These are phyloP conservation scores for Leptinotarsa rubiginosa DNA, from an alignment of 2,888 invertebrate species.

Conservation along the genomic window DNA sequence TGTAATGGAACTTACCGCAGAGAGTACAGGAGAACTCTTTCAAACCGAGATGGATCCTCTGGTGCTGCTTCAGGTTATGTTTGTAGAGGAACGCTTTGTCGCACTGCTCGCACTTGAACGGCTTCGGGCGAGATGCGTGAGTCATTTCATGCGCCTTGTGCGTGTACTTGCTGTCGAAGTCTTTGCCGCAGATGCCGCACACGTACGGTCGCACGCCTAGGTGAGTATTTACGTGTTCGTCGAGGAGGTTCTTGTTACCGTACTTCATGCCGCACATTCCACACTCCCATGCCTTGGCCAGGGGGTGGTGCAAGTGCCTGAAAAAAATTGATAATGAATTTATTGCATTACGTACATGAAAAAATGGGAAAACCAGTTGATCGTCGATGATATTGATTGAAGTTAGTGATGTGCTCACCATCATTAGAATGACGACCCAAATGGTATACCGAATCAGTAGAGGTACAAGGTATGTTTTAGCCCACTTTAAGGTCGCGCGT, in stretches of 20 bases:
- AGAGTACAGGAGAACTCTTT: slow-evolving; percentile 78
- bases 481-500: too few species aligned
- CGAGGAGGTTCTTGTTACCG: slow-evolving; percentile 75
- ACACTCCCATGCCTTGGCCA: slow-evolving; percentile 75
- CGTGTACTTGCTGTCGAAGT: slow-evolving; percentile 84
- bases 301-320: slow-evolving; percentile 73
- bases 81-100: slow-evolving; percentile 81
- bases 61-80: slow-evolving; percentile 81
- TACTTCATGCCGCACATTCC: slow-evolving; percentile 76
- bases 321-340: slow-evolving; percentile 68
- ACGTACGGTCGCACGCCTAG: slow-evolving; percentile 76
- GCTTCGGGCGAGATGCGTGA: slow-evolving; percentile 76
- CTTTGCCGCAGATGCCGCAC: slow-evolving; percentile 76
- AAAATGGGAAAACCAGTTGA: not conserved
- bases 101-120: slow-evolving; percentile 76
- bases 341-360: not conserved
- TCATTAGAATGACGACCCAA: too few species aligned
- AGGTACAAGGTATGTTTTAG: too few species aligned
- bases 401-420: too few species aligned
- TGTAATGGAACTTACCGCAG: slow-evolving; percentile 67
- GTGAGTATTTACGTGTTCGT: slow-evolving; percentile 81
- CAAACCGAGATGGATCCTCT: slow-evolving; percentile 78
- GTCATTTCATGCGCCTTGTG: slow-evolving; percentile 81
- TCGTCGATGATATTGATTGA: not conserved
- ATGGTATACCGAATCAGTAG: too few species aligned